phyloP scores from a whole-genome alignment of 2,797 vertebrate species.

The Pteronotus mesoamericanus region DNA sequence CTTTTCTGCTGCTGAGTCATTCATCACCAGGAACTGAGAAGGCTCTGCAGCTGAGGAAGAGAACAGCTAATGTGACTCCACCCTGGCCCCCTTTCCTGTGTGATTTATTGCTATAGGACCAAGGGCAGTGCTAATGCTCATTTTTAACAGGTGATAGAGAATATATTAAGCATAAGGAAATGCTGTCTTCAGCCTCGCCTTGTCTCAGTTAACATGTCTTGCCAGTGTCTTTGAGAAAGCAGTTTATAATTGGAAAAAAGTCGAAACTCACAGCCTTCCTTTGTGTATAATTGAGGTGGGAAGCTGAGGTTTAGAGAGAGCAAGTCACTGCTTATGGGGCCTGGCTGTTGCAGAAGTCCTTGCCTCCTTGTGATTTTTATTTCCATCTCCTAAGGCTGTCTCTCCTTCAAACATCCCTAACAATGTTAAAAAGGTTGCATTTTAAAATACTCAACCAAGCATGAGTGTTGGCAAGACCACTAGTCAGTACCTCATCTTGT shows the following conservation, averaged over 20 bases:
- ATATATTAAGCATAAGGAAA: not conserved
- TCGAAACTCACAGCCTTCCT: not conserved
- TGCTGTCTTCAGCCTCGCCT: not conserved
- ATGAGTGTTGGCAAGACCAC: not conserved
- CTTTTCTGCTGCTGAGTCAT: not conserved
- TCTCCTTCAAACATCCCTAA: not conserved
- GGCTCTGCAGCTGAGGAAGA: not conserved
- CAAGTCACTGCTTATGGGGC: not conserved
- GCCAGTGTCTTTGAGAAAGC: not conserved
- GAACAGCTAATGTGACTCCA: not conserved
- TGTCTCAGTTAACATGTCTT: not conserved
- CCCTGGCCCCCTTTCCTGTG: accelerated
- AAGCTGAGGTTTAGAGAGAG: not conserved
- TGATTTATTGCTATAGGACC: not conserved
- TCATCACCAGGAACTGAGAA: not conserved
- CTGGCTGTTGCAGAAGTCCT: not conserved
- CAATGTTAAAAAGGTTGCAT: not conserved
- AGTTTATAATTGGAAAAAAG: not conserved
- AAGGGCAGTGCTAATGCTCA: not conserved
- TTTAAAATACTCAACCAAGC: not conserved
- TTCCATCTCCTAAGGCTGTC: not conserved
- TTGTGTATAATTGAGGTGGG: not conserved
- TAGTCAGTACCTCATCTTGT: not conserved
- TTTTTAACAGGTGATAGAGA: not conserved
- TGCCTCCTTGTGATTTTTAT: not conserved